Conservation (phyloP, 1,140 invertebrate genomes). For the Drosophila guanche region DNA sequence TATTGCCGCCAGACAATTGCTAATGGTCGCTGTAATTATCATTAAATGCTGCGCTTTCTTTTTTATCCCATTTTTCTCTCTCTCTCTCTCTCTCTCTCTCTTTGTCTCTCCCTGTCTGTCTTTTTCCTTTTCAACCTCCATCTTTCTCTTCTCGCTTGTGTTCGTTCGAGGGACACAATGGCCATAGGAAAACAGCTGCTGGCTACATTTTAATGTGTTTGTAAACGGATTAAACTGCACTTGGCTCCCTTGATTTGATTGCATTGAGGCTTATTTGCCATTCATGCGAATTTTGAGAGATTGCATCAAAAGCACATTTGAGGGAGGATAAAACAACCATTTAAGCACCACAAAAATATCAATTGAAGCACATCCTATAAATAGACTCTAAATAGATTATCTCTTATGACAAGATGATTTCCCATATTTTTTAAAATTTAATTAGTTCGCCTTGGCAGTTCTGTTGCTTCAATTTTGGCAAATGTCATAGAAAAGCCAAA, state of each 20-base stretch:
- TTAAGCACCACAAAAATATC: background rate
- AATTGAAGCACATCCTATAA: no score
- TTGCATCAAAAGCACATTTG: background rate
- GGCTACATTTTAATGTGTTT: constrained; percentile 57
- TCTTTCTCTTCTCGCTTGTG: constrained; percentile 7
- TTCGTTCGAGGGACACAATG: constrained; percentile 23
- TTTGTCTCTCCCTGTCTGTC: background rate
- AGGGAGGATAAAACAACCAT: background rate
- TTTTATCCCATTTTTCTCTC: constrained; percentile 15
- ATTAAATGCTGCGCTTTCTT: constrained; percentile 60
- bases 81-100: background rate
- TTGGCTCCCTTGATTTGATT: constrained; percentile 42
- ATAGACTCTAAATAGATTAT: no score
- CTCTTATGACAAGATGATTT: background rate
- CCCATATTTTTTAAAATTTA: constrained; percentile 13
- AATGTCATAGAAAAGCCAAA: constrained; percentile 23
- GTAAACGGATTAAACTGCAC: constrained; percentile 55
- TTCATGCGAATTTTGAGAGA: background rate
- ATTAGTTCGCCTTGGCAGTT: no score
- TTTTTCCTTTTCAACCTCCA: constrained; percentile 16
- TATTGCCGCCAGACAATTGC: constrained; percentile 72
- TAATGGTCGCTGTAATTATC: constrained; percentile 75
- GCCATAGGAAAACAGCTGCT: constrained; percentile 42
- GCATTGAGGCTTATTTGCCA: constrained; percentile 26
- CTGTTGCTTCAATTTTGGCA: constrained; percentile 12